Conservation (phyloP, 2,888 invertebrate species). For the Zele albiditarsus region DNA sequence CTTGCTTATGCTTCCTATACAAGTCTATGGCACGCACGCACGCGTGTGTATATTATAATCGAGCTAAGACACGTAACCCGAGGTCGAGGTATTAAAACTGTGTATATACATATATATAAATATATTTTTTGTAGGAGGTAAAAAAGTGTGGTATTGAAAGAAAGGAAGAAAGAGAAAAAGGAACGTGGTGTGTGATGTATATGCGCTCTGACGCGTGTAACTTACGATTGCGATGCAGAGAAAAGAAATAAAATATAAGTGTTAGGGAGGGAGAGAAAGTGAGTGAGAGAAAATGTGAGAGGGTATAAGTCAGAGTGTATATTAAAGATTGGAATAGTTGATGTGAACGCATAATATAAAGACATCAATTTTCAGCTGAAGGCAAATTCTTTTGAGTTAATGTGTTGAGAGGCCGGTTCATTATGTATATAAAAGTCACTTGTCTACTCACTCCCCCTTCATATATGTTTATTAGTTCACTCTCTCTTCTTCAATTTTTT, state of each 20-base stretch:
- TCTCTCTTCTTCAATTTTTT: too few relatives aligned
- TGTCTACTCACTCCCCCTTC: too few relatives aligned
- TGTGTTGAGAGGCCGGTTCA: not conserved
- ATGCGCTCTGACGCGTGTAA: slow-evolving; percentile 63
- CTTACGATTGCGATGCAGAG: slow-evolving; percentile 42
- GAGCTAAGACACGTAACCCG: slow-evolving; percentile 50
- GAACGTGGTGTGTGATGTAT: slow-evolving; percentile 50
- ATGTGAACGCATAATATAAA: slow-evolving; percentile 9
- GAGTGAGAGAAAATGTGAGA: not conserved
- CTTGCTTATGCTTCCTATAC: slow-evolving; percentile 33
- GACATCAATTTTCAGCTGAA: slow-evolving; percentile 6
- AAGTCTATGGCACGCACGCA: slow-evolving; percentile 41
- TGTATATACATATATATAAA: slow-evolving; percentile 9
- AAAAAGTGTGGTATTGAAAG: slow-evolving; percentile 30
- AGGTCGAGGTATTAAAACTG: slow-evolving; percentile 42
- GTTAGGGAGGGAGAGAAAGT: slow-evolving; percentile 19
- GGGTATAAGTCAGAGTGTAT: slow-evolving; percentile 6
- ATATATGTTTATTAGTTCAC: too few relatives aligned
- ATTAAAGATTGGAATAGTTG: slow-evolving; percentile 11
- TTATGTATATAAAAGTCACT: not conserved
- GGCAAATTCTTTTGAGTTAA: slow-evolving; percentile 6
- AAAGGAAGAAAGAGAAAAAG: slow-evolving; percentile 4
- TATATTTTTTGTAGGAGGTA: slow-evolving; percentile 30
- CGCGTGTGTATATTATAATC: slow-evolving; percentile 45
- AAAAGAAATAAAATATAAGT: slow-evolving; percentile 26